These are phyloP conservation scores for Syrphus vitripennis DNA, from an alignment of 2,888 invertebrate species.

Conservation along the genomic window DNA sequence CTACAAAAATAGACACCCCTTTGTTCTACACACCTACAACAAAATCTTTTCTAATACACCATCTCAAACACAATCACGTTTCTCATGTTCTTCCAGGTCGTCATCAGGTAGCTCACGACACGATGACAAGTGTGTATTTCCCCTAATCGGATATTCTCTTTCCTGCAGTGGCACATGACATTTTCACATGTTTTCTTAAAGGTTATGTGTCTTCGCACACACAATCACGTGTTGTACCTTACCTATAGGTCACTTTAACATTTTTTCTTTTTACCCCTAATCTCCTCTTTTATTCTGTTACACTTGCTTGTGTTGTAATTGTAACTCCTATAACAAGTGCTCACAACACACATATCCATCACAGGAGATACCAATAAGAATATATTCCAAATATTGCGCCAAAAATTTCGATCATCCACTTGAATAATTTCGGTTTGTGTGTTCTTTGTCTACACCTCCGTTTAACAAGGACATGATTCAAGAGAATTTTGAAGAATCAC, in stretches of 20 bases:
- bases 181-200: not conserved
- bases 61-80: not conserved
- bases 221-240: conserved; percentile 8
- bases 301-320: conserved; percentile 10
- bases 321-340: conserved; percentile 9
- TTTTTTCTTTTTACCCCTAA: not conserved
- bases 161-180: conserved; percentile 13
- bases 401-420: conserved; percentile 39
- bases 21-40: conserved; percentile 53
- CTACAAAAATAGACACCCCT: conserved; percentile 24
- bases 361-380: conserved; percentile 2
- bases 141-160: conserved; percentile 14
- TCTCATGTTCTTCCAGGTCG: too few relatives aligned
- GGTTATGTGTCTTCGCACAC: not conserved
- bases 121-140: conserved; percentile 46
- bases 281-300: not conserved
- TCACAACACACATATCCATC: not conserved
- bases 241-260: not conserved
- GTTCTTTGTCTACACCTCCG: not conserved
- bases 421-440: conserved; percentile 25
- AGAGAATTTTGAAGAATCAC: conserved; percentile 29
- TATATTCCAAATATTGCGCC: conserved; percentile 12
- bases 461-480: not conserved
- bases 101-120: conserved; percentile 45
- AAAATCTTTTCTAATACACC: not conserved